These are phyloP conservation scores for Labroides dimidiatus DNA, from an alignment of 2,797 vertebrate species.

Conservation along the genomic window DNA sequence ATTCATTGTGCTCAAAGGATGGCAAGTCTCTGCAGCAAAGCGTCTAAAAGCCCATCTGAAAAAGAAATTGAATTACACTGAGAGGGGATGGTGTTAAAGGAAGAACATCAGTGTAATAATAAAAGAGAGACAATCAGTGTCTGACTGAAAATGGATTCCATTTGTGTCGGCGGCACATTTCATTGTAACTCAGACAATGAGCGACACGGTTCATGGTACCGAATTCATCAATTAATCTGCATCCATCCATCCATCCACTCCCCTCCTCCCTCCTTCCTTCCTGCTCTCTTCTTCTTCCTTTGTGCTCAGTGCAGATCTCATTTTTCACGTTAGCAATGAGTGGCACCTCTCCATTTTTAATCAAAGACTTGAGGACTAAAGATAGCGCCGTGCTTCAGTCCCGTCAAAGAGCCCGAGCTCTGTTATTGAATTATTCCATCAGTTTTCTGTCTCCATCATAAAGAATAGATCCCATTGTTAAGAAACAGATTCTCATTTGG, in stretches of 20 bases:
- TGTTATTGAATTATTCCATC: conserved; percentile 50
- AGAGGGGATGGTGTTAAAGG: neutral
- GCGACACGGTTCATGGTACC: conserved; percentile 42
- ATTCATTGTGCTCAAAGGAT: neutral
- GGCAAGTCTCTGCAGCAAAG: neutral
- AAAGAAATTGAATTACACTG: conserved; percentile 17
- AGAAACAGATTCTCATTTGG: conserved; percentile 31
- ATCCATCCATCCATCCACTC: neutral
- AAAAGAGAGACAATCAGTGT: conserved; percentile 42
- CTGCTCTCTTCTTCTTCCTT: conserved; percentile 23
- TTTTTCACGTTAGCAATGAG: conserved; percentile 28
- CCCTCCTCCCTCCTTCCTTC: neutral
- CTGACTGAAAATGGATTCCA: conserved; percentile 49
- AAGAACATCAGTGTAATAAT: conserved; percentile 30
- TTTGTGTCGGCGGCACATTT: conserved; percentile 44
- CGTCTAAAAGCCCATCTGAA: neutral
- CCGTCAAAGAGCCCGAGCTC: conserved; percentile 18
- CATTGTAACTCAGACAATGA: conserved; percentile 59
- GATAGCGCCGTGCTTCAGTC: conserved; percentile 24
- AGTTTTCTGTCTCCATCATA: conserved; percentile 25
- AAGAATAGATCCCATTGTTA: conserved; percentile 44
- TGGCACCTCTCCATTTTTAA: conserved; percentile 61
- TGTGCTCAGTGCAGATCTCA: conserved; percentile 17
- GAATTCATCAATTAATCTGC: conserved; percentile 53
- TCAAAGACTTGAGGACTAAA: conserved; percentile 46